phyloP scores from a whole-genome alignment of 2,113 vertebrate species.

The Myotis lucifugus region DNA sequence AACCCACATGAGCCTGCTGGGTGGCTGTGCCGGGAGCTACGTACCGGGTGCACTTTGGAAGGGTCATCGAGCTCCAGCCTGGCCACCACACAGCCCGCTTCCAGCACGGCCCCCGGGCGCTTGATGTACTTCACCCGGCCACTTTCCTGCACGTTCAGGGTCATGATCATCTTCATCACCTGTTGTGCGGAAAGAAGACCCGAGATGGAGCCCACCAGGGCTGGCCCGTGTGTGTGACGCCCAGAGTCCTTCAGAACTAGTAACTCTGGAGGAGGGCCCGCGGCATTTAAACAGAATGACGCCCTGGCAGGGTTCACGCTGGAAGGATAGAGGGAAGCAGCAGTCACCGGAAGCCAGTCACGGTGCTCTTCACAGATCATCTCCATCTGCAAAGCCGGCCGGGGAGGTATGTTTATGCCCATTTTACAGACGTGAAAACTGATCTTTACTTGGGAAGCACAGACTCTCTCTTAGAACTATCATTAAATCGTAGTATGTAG shows the following conservation, averaged over 20 bases:
- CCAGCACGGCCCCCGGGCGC: conserved; percentile 89
- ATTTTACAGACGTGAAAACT: not conserved
- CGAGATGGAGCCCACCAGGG: not conserved
- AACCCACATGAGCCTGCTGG: not conserved
- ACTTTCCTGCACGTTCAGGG: conserved; percentile 88
- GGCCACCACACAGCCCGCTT: conserved; percentile 90
- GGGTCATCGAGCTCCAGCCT: conserved; percentile 93
- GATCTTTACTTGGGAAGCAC: not conserved
- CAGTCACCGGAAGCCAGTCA: too few relatives aligned
- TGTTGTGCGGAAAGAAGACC: conserved; percentile 57
- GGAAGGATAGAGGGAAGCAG: not conserved
- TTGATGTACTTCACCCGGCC: conserved; percentile 91
- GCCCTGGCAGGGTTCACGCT: not conserved
- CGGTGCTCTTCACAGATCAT: fast-evolving
- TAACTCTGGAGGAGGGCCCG: not conserved
- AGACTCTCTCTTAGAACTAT: not conserved
- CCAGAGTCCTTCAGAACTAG: not conserved
- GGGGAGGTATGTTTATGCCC: not conserved
- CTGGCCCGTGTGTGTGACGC: not conserved
- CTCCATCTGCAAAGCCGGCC: not conserved
- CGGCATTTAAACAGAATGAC: fast-evolving
- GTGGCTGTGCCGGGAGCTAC: not conserved
- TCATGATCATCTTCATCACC: conserved; percentile 99
- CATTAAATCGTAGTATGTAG: not conserved
- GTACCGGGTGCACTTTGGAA: conserved; percentile 90